phyloP scores from a whole-genome alignment of 2,113 vertebrate genomes.

The Vimba vimba region DNA sequence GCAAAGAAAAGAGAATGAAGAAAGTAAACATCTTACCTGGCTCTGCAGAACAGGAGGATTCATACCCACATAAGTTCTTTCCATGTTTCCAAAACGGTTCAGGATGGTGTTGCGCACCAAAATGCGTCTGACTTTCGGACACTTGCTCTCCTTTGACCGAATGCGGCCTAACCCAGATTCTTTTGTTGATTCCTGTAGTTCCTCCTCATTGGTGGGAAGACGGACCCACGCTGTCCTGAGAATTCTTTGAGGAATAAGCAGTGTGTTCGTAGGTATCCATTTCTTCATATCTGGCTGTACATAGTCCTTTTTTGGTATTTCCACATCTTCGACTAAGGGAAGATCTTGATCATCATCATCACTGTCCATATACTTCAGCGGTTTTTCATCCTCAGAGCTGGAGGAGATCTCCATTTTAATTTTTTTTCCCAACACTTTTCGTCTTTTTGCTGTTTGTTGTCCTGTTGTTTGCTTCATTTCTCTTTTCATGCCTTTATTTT shows the following conservation, averaged over 20 bases:
- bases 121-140: rapidly evolving
- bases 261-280: slow-evolving; percentile 76
- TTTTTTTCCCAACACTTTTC: slow-evolving; percentile 1
- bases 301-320: slow-evolving; percentile 6
- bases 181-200: neutral
- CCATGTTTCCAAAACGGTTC: slow-evolving; percentile 42
- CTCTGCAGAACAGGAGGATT: slow-evolving; percentile 35
- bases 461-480: neutral
- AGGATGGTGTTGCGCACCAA: slow-evolving; percentile 62
- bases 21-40: slow-evolving; percentile 38
- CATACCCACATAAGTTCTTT: slow-evolving; percentile 46
- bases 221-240: slow-evolving; percentile 39
- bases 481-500: neutral
- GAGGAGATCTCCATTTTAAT: neutral
- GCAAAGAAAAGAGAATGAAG: neutral
- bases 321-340: slow-evolving; percentile 15
- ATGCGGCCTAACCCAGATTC: neutral
- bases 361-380: slow-evolving; percentile 63
- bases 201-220: neutral
- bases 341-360: slow-evolving; percentile 53
- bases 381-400: slow-evolving; percentile 42
- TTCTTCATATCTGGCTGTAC: slow-evolving; percentile 70
- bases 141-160: rapidly evolving
- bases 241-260: neutral
- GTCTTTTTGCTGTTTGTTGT: slow-evolving; percentile 27